Evolutionary conservation across 2,888 invertebrate genomes (phyloP).

Genomic region (Eilema caniola): DNA sequence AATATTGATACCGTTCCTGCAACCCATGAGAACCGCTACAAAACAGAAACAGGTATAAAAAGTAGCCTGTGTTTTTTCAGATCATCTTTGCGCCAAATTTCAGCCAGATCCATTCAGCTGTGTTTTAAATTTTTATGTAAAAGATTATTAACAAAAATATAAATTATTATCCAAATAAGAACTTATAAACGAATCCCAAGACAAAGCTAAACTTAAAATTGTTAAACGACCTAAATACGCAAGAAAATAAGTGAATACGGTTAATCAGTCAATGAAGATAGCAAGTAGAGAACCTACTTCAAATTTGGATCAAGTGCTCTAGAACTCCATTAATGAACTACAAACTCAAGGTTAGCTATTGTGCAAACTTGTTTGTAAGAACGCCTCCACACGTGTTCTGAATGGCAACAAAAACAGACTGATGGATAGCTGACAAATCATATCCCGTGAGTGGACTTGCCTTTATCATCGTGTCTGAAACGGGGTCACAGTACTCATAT

Average conservation of each 20-base stretch:
- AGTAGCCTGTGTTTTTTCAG: too few relatives aligned
- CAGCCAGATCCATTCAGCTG: too few relatives aligned
- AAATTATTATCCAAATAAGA: too few relatives aligned
- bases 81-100: too few relatives aligned
- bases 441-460: conserved; percentile 39
- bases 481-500: conserved; percentile 45
- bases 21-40: too few relatives aligned
- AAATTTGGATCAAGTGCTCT: conserved; percentile 44
- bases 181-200: too few relatives aligned
- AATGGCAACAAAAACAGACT: conserved; percentile 58
- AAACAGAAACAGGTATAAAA: too few relatives aligned
- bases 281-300: conserved; percentile 24
- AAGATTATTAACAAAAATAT: too few relatives aligned
- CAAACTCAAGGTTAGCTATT: conserved; percentile 63
- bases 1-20: too few relatives aligned
- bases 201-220: background rate
- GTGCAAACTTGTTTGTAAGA: conserved; percentile 55
- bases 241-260: conserved; percentile 3
- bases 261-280: background rate
- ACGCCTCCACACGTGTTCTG: conserved; percentile 58
- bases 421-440: conserved; percentile 61
- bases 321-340: conserved; percentile 52
- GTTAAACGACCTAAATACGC: background rate
- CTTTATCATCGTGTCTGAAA: conserved; percentile 41
- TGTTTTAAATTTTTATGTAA: too few relatives aligned